These are phyloP conservation scores for Minunthozetes semirufus DNA, from an alignment of 2,888 invertebrate genomes.

Conservation along the genomic window DNA sequence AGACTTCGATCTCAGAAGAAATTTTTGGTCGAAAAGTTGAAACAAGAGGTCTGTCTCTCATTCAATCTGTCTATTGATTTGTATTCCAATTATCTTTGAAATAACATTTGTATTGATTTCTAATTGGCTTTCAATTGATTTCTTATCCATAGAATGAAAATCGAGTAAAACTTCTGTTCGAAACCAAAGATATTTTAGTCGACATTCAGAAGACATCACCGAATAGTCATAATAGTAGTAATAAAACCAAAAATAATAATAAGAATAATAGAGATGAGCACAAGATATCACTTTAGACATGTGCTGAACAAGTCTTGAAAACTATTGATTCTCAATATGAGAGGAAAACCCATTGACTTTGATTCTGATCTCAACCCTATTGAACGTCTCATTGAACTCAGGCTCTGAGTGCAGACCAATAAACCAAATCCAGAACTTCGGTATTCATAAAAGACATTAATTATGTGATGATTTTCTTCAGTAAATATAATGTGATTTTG, in stretches of 20 bases:
- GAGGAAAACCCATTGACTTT: no score
- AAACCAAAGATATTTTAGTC: conserved; percentile 39
- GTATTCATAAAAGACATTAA: no score
- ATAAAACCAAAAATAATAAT: neutral
- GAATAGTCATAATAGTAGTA: neutral
- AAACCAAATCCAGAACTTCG: no score
- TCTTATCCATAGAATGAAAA: conserved; percentile 44
- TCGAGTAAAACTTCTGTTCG: conserved; percentile 44
- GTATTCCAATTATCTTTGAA: neutral
- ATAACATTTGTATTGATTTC: neutral
- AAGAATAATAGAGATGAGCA: neutral
- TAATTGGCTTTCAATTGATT: neutral
- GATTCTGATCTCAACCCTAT: no score
- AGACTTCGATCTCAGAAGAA: conserved; percentile 63
- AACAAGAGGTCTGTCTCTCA: conserved; percentile 57
- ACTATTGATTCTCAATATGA: no score
- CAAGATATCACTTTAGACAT: neutral
- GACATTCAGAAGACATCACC: conserved; percentile 31
- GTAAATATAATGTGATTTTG: no score
- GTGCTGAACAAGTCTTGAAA: no score
- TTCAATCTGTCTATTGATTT: neutral
- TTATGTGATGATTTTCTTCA: no score
- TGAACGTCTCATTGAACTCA: no score
- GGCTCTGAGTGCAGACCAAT: no score
- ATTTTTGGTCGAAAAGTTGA: conserved; percentile 63